Conservation (phyloP, 2,888 invertebrate species). For the Drosophila affinis region DNA sequence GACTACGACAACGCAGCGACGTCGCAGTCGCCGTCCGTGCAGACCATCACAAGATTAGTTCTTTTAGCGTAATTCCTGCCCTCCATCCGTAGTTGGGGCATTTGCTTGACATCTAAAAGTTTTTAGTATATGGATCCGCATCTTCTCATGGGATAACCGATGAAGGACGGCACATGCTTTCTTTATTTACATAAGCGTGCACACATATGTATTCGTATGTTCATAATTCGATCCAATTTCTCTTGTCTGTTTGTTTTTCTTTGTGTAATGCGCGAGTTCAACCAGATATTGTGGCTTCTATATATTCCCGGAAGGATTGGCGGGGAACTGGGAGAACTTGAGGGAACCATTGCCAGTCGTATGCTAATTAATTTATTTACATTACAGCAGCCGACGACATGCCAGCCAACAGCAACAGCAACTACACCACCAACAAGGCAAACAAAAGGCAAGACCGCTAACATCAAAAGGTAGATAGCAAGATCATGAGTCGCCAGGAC, state of each 20-base stretch:
- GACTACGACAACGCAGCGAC: slow-evolving; percentile 47
- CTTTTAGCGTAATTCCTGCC: not conserved
- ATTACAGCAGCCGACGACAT: slow-evolving; percentile 52
- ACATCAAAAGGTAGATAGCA: slow-evolving; percentile 20
- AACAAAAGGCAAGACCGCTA: slow-evolving; percentile 54
- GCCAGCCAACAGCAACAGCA: slow-evolving; percentile 38
- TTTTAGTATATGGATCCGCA: not conserved
- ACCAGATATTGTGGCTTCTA: too few species aligned
- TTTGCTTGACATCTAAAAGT: not conserved
- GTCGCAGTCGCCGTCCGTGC: not conserved
- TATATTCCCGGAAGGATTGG: not conserved
- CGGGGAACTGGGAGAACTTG: slow-evolving; percentile 9
- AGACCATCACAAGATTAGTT: slow-evolving; percentile 33
- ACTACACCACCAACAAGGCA: slow-evolving; percentile 24
- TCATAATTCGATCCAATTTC: not conserved
- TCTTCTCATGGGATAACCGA: not conserved
- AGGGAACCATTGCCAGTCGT: slow-evolving; percentile 37
- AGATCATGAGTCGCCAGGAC: slow-evolving; percentile 73
- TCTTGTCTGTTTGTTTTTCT: too few species aligned
- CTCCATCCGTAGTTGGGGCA: not conserved
- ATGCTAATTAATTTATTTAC: slow-evolving; percentile 59
- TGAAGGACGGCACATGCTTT: not conserved
- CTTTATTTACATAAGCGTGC: not conserved
- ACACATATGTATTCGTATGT: not conserved
- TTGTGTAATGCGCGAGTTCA: too few species aligned